Percentiles rank a stretch among this genome's conserved stretches.
phyloP scores from a whole-genome alignment of 2,888 invertebrate species.

The Cephonodes hylas region DNA sequence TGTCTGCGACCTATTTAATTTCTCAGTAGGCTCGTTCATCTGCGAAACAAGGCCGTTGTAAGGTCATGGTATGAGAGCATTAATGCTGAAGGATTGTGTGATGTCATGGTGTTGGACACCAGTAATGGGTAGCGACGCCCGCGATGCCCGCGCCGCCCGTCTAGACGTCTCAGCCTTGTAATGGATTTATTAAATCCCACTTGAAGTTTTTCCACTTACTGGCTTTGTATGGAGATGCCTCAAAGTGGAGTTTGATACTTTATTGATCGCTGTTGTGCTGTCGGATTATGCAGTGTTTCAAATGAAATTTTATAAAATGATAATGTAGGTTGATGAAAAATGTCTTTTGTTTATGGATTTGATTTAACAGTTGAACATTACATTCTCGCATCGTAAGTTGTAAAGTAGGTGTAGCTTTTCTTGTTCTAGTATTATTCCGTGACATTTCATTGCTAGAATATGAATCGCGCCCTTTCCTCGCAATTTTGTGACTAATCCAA shows the following conservation, averaged over 20 bases:
- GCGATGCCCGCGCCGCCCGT: conserved; percentile 28
- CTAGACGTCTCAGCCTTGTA: conserved; percentile 34
- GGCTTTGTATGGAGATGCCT: background rate
- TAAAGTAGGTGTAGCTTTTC: too few species aligned
- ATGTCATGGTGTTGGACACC: conserved; percentile 31
- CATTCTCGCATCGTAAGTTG: too few species aligned
- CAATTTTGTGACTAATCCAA: too few species aligned
- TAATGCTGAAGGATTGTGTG: conserved; percentile 18
- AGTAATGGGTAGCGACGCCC: conserved; percentile 20
- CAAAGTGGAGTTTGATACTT: background rate
- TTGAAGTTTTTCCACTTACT: background rate
- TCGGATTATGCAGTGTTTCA: too few species aligned
- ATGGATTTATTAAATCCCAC: conserved; percentile 14
- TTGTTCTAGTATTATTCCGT: too few species aligned
- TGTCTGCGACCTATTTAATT: background rate
- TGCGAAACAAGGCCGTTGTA: conserved; percentile 14
- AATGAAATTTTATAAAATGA: too few species aligned
- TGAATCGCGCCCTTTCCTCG: too few species aligned
- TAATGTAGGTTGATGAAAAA: too few species aligned
- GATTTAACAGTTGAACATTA: too few species aligned
- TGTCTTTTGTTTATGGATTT: too few species aligned
- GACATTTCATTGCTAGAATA: too few species aligned
- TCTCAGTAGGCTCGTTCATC: background rate
- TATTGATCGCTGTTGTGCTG: background rate
- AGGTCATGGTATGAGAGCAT: conserved; percentile 19